These are phyloP conservation scores for Ophiothrix spiculata DNA, from an alignment of 35 echinoderm and acorn worm genomes.

Conservation along the genomic window DNA sequence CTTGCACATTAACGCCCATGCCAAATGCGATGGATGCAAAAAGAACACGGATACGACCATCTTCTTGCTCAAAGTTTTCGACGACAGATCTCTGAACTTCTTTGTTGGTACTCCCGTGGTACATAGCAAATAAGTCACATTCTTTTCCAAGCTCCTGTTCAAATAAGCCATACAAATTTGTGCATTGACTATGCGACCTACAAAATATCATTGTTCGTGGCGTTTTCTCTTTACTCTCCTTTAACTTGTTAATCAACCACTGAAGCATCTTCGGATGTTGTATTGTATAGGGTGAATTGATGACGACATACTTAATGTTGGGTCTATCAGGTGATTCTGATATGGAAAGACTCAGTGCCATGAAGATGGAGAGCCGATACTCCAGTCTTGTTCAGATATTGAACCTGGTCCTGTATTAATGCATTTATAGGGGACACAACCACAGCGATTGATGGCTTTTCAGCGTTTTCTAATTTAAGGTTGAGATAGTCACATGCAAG, in stretches of 20 bases:
- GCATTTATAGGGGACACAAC: neutral
- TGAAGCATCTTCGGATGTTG: neutral
- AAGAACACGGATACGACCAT: conserved; percentile 18
- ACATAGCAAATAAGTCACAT: conserved; percentile 11
- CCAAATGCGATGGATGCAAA: conserved; percentile 35
- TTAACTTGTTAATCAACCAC: neutral
- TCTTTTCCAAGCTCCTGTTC: neutral
- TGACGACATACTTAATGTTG: neutral
- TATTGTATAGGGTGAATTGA: neutral
- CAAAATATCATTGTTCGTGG: neutral
- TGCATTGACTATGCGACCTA: neutral
- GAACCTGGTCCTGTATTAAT: neutral
- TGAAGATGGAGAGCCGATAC: neutral
- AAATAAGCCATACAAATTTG: neutral
- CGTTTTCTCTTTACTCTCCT: too few species aligned
- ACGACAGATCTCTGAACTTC: conserved; percentile 14
- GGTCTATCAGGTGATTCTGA: neutral
- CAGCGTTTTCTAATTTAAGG: neutral
- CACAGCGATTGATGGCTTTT: neutral
- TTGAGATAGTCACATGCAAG: neutral
- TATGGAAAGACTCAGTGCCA: neutral
- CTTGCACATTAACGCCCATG: conserved; percentile 29
- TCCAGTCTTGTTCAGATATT: neutral
- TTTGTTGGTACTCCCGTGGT: conserved; percentile 31
- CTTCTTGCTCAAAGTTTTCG: neutral